phyloP scores from a whole-genome alignment of 2,888 invertebrate species.

The Philhelius pedissequus region DNA sequence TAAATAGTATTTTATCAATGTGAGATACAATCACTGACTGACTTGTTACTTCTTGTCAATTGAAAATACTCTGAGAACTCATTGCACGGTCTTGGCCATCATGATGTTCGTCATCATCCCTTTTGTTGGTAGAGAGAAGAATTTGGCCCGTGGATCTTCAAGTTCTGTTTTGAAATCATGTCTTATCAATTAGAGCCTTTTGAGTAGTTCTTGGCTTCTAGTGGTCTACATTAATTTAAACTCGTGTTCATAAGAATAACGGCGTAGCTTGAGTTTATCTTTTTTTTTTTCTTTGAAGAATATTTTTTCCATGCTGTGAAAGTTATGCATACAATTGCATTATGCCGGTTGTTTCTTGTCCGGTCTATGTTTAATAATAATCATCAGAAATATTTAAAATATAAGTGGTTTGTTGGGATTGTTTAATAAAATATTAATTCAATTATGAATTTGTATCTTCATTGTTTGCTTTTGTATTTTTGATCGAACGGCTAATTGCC shows the following conservation, averaged over 20 bases:
- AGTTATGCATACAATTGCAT: neutral
- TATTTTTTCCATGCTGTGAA: neutral
- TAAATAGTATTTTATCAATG: conserved; percentile 44
- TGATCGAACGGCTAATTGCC: neutral
- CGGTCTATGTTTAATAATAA: neutral
- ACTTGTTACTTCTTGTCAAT: conserved; percentile 13
- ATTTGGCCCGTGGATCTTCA: conserved; percentile 2
- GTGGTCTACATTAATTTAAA: conserved; percentile 54
- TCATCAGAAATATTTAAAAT: too few relatives aligned
- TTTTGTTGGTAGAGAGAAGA: neutral
- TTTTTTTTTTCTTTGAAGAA: neutral
- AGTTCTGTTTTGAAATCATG: conserved; percentile 23
- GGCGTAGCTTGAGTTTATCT: conserved; percentile 23
- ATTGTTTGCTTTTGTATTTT: neutral
- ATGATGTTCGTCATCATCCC: neutral
- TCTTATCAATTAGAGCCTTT: conserved; percentile 46
- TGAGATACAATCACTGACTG: conserved; percentile 59
- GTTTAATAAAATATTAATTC: neutral
- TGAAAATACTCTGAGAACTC: conserved; percentile 23
- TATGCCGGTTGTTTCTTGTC: neutral
- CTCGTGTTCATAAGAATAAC: conserved; percentile 42
- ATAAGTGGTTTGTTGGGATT: neutral
- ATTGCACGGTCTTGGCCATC: conserved; percentile 23
- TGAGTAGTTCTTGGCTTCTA: neutral
- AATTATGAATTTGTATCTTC: neutral